Evolutionary conservation across 2,113 vertebrate species (phyloP), one percentile per base, ranked within the genome.

Genomic region (Chitala chitala): DNA sequence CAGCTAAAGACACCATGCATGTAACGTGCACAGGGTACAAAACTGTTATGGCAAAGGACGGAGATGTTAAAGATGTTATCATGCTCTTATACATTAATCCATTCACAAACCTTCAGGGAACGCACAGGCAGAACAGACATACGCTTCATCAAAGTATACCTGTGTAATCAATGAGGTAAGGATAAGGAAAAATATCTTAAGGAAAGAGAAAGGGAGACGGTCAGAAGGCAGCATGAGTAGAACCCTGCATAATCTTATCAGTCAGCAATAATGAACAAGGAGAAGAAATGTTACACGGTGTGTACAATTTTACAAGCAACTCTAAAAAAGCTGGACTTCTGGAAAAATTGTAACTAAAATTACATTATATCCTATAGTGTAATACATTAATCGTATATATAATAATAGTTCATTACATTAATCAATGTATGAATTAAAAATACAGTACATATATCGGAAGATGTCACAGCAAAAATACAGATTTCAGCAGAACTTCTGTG

Each of bases 121-220:
- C 56, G 66, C 65, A 6, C 0, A 82, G 54, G 9, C 69, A 36
- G 50, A 71, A 8, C 1, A 83, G 38, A 8, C 59, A 44, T 56
- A 71, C 66, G 75, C 7, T 77, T 10, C 40, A 48, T 46, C 71
- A 75, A 0, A 1, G 26, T 66, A 83, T 92, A 92, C 90, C 90
- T 91, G 88, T 78, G 70, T 81, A 79, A 79, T 91, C 88, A 55
- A 87, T 89, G 79, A 92, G 85, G 85, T 89, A 92, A n/a, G 90
- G 90, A 76, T 91, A 92, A 1, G 88, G 90, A 82, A 85, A 90
- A 82, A 90, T 86, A 79, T 86, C 90, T 92, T 89, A 79, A 77
- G 73, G 73, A 38, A 72, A 75, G 63, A 56, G 83, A 48, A 70
- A 81, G 80, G 76, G 78, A 22, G 64, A n/a, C 29, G 76, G 74